phyloP scores from a whole-genome alignment of 2,888 invertebrate genomes.

The Eledona agricola region DNA sequence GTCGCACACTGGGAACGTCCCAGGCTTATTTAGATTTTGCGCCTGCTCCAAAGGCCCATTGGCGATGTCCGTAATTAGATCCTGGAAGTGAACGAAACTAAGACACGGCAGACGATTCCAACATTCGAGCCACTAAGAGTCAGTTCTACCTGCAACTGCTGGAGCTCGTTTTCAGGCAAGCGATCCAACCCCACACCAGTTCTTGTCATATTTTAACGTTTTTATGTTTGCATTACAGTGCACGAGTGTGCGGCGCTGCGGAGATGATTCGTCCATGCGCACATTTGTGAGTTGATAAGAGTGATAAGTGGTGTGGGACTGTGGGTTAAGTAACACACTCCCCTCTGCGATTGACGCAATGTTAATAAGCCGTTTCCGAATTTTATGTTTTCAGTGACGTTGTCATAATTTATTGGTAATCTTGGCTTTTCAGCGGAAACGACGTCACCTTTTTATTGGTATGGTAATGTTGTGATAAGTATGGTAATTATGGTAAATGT shows the following conservation, averaged over 20 bases:
- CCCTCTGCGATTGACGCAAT: too few species aligned
- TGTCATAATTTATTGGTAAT: too few species aligned
- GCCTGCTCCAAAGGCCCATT: conserved; percentile 15
- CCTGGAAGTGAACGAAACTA: conserved; percentile 23
- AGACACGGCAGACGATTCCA: conserved; percentile 1
- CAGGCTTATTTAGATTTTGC: conserved; percentile 17
- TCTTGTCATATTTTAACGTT: conserved; percentile 9
- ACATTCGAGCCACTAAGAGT: background rate
- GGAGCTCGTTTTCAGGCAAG: conserved; percentile 40
- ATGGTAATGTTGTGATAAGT: too few species aligned
- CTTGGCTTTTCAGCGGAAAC: too few species aligned
- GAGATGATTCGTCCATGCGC: conserved; percentile 8
- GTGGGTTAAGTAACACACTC: too few species aligned
- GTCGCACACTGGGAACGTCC: conserved; percentile 29
- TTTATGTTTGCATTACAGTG: background rate
- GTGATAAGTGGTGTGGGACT: too few species aligned
- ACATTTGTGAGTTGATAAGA: too few species aligned
- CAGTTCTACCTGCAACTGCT: conserved; percentile 41
- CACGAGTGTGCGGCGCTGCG: conserved; percentile 11
- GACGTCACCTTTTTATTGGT: too few species aligned
- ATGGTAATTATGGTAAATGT: too few species aligned
- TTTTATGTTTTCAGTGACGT: too few species aligned
- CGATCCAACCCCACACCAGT: conserved; percentile 13
- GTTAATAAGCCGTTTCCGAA: too few species aligned
- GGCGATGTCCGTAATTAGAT: conserved; percentile 35